phyloP scores from a whole-genome alignment of 2,888 invertebrate species.

The Zaprionus lineosus region DNA sequence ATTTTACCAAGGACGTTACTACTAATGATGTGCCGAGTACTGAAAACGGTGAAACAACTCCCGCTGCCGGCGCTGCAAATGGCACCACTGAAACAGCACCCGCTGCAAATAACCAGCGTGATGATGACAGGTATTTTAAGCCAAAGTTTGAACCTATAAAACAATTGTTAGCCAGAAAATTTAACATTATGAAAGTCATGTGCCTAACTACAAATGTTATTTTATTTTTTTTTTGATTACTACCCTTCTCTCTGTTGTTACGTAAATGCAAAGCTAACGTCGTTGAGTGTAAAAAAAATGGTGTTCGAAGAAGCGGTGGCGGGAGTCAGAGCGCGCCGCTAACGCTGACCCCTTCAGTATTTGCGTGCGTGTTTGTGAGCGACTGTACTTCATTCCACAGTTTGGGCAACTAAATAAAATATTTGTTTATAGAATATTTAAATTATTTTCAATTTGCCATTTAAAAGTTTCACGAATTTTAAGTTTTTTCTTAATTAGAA shows the following conservation, averaged over 20 bases:
- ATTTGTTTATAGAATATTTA: not conserved
- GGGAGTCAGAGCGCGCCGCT: constrained; percentile 55
- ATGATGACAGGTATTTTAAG: constrained; percentile 89
- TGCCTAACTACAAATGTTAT: constrained; percentile 61
- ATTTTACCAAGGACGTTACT: constrained; percentile 90
- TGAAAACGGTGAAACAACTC: constrained; percentile 86
- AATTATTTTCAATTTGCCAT: too few relatives aligned
- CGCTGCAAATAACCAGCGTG: constrained; percentile 83
- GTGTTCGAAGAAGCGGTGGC: constrained; percentile 39
- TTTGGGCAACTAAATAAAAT: constrained; percentile 3
- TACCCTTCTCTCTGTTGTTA: constrained; percentile 63
- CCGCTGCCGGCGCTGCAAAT: constrained; percentile 83
- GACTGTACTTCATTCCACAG: constrained; percentile 74
- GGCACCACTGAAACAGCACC: constrained; percentile 66
- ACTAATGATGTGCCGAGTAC: constrained; percentile 79
- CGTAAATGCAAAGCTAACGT: constrained; percentile 76
- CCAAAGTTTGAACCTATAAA: constrained; percentile 19
- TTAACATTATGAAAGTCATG: constrained; percentile 50
- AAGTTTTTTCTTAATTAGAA: not conserved
- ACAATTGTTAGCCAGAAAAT: constrained; percentile 18
- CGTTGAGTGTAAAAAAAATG: constrained; percentile 60
- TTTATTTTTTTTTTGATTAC: constrained; percentile 50
- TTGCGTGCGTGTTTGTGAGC: constrained; percentile 71
- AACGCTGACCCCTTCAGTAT: constrained; percentile 64
- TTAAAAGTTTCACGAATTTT: too few relatives aligned